Percentiles rank a stretch among this genome's conserved stretches.
phyloP scores from a whole-genome alignment of 2,113 vertebrate species.

The Cyanoramphus novaezelandiae region DNA sequence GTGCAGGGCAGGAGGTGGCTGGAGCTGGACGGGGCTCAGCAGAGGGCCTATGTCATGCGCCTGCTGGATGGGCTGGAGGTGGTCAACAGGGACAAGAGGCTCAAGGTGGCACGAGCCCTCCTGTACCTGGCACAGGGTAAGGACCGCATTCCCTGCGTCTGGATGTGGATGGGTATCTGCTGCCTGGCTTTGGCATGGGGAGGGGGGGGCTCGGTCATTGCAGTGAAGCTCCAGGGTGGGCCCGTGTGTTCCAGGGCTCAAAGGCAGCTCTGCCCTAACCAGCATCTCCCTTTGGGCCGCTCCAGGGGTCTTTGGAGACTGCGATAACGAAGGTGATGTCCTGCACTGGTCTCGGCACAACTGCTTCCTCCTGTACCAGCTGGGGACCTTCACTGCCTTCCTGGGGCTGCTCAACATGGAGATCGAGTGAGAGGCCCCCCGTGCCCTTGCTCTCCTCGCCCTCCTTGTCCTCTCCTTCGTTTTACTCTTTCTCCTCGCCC shows the following conservation, averaged over 20 bases:
- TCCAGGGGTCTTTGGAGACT: constrained; percentile 90
- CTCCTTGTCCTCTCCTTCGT: neutral
- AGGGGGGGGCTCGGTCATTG: neutral
- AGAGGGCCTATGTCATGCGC: constrained; percentile 88
- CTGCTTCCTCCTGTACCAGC: constrained; percentile 91
- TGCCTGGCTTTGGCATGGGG: fast-evolving
- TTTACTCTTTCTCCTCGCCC: neutral
- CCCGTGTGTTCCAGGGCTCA: neutral
- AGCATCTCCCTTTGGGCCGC: neutral
- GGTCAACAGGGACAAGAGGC: constrained; percentile 87
- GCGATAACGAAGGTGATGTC: constrained; percentile 85
- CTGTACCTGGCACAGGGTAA: constrained; percentile 96
- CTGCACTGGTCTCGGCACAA: constrained; percentile 93
- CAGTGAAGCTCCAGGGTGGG: neutral
- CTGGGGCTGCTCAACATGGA: constrained; percentile 98
- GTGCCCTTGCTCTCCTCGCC: neutral
- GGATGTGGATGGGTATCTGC: fast-evolving
- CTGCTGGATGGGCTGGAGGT: constrained; percentile 93
- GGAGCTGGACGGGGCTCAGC: constrained; percentile 80
- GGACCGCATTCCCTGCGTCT: fast-evolving
- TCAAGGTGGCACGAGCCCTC: constrained; percentile 87
- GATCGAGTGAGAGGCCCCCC: constrained; percentile 81
- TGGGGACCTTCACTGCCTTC: constrained; percentile 93
- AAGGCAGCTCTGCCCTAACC: neutral
- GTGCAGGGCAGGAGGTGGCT: constrained; percentile 84